Percentiles rank a stretch among this genome's conserved stretches.
phyloP scores from a whole-genome alignment of 2,888 invertebrate species.

The Leucozona laternaria region DNA sequence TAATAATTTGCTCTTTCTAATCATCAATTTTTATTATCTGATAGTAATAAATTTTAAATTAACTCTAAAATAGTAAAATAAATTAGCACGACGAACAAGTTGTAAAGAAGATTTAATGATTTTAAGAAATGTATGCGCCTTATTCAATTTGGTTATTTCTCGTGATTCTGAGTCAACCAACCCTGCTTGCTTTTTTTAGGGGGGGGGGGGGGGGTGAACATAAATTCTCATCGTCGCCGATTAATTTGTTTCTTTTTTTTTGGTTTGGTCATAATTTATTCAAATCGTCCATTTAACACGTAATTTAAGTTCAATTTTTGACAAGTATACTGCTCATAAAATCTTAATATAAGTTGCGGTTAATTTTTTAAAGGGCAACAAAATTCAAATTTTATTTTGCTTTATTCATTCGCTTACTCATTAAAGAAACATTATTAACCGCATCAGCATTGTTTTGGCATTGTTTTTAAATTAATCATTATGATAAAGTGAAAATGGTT shows the following conservation, averaged over 20 bases:
- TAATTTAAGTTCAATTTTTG: not conserved
- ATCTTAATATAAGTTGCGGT: not conserved
- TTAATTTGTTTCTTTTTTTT: not conserved
- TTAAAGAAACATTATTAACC: not conserved
- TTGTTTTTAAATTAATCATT: not conserved
- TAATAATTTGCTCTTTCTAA: too few relatives aligned
- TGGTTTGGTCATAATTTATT: not conserved
- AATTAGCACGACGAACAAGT: too few relatives aligned
- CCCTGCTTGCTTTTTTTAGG: too few relatives aligned
- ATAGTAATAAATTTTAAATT: too few relatives aligned
- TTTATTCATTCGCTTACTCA: not conserved
- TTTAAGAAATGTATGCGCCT: too few relatives aligned
- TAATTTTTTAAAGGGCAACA: not conserved
- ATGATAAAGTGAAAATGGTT: constrained; percentile 9
- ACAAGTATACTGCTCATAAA: not conserved
- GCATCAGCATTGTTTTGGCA: not conserved
- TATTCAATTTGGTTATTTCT: too few relatives aligned
- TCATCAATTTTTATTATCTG: too few relatives aligned
- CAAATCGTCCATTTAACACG: not conserved
- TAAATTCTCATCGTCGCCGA: too few relatives aligned
- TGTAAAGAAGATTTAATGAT: too few relatives aligned
- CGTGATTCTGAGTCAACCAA: too few relatives aligned
- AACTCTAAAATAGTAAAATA: too few relatives aligned
- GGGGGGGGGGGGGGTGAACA: too few relatives aligned
- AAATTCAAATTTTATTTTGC: not conserved